Percentiles rank a stretch among this genome's conserved stretches.
These are phyloP conservation scores for Hemibagrus guttatus DNA, from an alignment of 2,797 vertebrate species.

Conservation along the genomic window DNA sequence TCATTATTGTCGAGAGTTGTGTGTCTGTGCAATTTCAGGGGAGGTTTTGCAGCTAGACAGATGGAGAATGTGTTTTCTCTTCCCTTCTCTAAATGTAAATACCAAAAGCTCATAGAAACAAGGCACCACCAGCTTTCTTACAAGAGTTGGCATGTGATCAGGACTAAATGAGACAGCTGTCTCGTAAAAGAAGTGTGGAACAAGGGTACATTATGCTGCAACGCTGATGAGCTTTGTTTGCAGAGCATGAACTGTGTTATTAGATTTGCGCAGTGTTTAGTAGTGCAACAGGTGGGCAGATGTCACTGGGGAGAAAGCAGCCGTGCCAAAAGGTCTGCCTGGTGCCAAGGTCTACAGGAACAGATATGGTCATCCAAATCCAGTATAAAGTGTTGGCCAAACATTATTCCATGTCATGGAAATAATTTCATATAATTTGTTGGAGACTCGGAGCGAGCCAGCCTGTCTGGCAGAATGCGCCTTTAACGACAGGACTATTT, in stretches of 20 bases:
- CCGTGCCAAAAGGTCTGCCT: neutral
- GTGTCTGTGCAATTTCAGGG: conserved; percentile 22
- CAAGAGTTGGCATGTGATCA: conserved; percentile 13
- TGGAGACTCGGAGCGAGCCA: neutral
- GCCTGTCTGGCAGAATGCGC: conserved; percentile 19
- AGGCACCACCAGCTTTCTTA: neutral
- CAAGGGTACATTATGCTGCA: neutral
- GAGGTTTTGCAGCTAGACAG: conserved; percentile 18
- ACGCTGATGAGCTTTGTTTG: conserved; percentile 2
- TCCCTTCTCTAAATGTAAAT: conserved; percentile 27
- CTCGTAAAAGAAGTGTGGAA: conserved; percentile 22
- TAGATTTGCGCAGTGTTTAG: conserved; percentile 19
- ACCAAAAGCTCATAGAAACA: conserved; percentile 16
- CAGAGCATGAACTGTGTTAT: neutral
- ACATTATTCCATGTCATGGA: neutral
- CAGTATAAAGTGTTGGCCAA: neutral
- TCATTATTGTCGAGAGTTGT: neutral
- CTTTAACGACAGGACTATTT: conserved; percentile 6
- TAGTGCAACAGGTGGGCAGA: conserved; percentile 18
- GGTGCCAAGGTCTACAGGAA: neutral
- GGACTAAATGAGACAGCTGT: conserved; percentile 17
- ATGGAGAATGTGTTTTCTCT: conserved; percentile 30
- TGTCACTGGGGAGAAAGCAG: neutral
- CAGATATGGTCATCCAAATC: neutral
- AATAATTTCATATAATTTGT: neutral